phyloP scores from a whole-genome alignment of 2,888 invertebrate species.

The Lamellibrachia columna region DNA sequence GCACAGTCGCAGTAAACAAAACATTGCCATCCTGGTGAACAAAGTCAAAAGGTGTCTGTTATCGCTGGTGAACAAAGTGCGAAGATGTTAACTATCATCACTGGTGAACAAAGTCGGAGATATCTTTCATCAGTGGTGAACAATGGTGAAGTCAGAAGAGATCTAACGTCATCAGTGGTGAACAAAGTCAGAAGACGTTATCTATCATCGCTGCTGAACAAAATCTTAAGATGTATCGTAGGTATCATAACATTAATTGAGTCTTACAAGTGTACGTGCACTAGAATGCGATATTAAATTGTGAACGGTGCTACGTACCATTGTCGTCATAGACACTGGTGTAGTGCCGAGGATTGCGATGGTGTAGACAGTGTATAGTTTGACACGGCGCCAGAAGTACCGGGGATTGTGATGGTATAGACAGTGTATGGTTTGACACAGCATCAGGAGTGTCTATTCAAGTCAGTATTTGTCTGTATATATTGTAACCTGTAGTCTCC shows the following conservation, averaged over 20 bases:
- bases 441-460: not conserved
- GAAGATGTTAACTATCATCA: not conserved
- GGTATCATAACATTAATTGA: not conserved
- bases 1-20: not conserved
- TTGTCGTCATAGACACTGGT: not conserved
- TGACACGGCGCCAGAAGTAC: not conserved
- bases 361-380: too few species aligned
- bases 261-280: not conserved
- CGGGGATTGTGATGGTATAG: not conserved
- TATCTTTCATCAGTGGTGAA: not conserved
- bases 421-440: not conserved
- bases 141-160: not conserved
- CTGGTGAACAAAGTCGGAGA: not conserved
- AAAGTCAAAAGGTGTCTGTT: not conserved
- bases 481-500: not conserved
- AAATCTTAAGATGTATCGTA: not conserved
- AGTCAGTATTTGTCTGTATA: conserved; percentile 1
- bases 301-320: not conserved
- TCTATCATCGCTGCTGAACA: not conserved
- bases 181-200: not conserved
- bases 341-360: too few species aligned
- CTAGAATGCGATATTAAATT: not conserved
- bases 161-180: not conserved
- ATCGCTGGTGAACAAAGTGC: not conserved
- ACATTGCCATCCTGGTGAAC: not conserved